These are phyloP conservation scores for Himalopsyche tibetana DNA, from an alignment of 2,888 invertebrate genomes.

Conservation along the genomic window DNA sequence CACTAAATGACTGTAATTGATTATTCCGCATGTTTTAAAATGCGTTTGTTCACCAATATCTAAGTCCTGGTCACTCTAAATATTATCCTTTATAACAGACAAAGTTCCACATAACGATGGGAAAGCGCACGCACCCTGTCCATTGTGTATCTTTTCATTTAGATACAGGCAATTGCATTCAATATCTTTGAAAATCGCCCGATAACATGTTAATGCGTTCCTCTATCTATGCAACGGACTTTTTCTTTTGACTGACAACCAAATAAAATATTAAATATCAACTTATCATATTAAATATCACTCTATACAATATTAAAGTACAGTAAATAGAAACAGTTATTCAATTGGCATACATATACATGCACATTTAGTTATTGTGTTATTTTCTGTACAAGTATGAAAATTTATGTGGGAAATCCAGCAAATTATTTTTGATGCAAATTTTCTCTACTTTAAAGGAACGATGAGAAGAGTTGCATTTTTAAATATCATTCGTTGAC, in stretches of 20 bases:
- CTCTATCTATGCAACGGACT: slow-evolving; percentile 45
- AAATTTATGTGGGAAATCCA: too few relatives aligned
- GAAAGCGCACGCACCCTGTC: slow-evolving; percentile 50
- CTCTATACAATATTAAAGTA: background rate
- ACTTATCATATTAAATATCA: slow-evolving; percentile 26
- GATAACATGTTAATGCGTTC: slow-evolving; percentile 52
- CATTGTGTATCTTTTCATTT: slow-evolving; percentile 51
- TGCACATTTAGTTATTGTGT: too few relatives aligned
- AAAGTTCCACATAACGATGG: slow-evolving; percentile 55
- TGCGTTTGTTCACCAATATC: background rate
- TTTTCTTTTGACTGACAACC: slow-evolving; percentile 47
- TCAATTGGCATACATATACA: too few relatives aligned
- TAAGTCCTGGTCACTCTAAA: background rate
- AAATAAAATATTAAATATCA: slow-evolving; percentile 55
- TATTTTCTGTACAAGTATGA: too few relatives aligned
- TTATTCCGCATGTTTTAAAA: too few relatives aligned
- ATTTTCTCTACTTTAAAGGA: too few relatives aligned
- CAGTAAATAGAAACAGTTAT: slow-evolving; percentile 1
- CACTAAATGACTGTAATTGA: too few relatives aligned
- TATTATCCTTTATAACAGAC: slow-evolving; percentile 44
- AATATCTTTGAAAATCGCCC: slow-evolving; percentile 51
- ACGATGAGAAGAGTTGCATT: too few relatives aligned
- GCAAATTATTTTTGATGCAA: too few relatives aligned
- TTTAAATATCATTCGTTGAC: too few relatives aligned
- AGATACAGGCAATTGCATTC: slow-evolving; percentile 62